Base-by-base conservation (phyloP, 2,113 vertebrate species). In the Saguinus midas region DNA sequence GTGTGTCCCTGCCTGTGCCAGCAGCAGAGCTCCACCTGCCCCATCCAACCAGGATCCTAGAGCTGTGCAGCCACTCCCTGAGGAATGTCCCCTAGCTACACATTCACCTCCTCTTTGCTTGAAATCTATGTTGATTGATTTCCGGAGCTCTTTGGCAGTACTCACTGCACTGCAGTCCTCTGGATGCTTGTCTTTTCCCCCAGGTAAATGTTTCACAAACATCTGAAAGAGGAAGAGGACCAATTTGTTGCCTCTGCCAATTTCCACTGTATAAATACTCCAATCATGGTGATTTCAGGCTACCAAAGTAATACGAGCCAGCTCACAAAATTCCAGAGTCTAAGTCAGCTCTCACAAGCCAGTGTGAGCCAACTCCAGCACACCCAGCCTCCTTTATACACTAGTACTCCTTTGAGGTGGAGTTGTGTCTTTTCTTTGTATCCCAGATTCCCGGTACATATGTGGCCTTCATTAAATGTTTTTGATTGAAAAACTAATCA, bases 401-500 rank as follows among this genome's bases (percentile, higher is more conserved):
- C 45, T 13, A 13, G 55, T 35, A 66, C 27, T n/a, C 45, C 1
- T 72, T 79, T 40, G 6, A 82, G 25, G n/a, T 23, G n/a, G 21
- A 58, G 43, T 25, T 5, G 0, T 29, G 13, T 61, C 61, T 72
- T 82, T 17, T 10, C 66, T 32, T 58, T 73, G 25, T 58, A 68
- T n/a, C 29, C 61, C 37, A 94, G 20, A 40, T 32, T 75, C 11
- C 8, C 68, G 82, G 45, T 6, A 55, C 9, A 48, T 50, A 52
- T 32, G 40, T 80, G 12, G 2, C 11, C 58, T 73, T 76, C 27
- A 5, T 72, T 72, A 83, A 81, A 64, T 18, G 3, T 55, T 82
- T 94, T 81, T 83, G 25, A 78, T 35, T 87, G 48, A 88, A 95
- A 91, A 76, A 84, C 14, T 43, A 32, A 73, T 93, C 35, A 83